A percentile compares a stretch with the other conserved stretches of the same genome.
Evolutionary conservation across 2,888 invertebrate species (phyloP).

Genomic region (Pheosia tremula): DNA sequence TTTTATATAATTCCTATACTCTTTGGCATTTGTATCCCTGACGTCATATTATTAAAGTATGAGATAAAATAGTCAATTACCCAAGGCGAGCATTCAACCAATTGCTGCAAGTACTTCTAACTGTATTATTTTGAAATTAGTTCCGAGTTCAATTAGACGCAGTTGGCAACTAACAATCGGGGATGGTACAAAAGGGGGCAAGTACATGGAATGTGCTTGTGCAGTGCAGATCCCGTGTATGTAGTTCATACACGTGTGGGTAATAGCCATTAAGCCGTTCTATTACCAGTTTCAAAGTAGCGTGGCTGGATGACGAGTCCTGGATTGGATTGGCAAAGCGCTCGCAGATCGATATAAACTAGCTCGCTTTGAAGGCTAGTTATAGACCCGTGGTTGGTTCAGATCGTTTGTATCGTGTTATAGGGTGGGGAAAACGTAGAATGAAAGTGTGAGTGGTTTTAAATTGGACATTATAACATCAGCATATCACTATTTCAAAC

Average conservation of each 20-base stretch:
- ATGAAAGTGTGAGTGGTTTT: no score
- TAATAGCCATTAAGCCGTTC: constrained; percentile 34
- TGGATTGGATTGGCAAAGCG: constrained; percentile 30
- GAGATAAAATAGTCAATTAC: constrained; percentile 5
- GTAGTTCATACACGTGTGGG: constrained; percentile 26
- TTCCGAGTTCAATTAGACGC: constrained; percentile 28
- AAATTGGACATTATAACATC: no score
- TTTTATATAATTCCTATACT: no score
- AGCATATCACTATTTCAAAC: no score
- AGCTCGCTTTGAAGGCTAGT: background rate
- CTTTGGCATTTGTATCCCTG: no score
- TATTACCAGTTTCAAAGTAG: constrained; percentile 38
- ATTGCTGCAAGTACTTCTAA: background rate
- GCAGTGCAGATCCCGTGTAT: constrained; percentile 20
- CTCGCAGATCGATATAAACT: constrained; percentile 2
- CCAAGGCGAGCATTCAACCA: background rate
- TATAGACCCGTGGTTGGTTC: background rate
- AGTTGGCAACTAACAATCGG: constrained; percentile 36
- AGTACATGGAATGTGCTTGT: constrained; percentile 19
- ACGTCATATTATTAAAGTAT: background rate
- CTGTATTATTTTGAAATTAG: constrained; percentile 35
- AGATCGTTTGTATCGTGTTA: constrained; percentile 2
- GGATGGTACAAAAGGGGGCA: constrained; percentile 29
- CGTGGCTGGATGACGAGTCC: constrained; percentile 35
- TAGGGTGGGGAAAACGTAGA: background rate